phyloP scores from a whole-genome alignment of 1,140 invertebrate species.

The Pseudachorutes palmiensis region DNA sequence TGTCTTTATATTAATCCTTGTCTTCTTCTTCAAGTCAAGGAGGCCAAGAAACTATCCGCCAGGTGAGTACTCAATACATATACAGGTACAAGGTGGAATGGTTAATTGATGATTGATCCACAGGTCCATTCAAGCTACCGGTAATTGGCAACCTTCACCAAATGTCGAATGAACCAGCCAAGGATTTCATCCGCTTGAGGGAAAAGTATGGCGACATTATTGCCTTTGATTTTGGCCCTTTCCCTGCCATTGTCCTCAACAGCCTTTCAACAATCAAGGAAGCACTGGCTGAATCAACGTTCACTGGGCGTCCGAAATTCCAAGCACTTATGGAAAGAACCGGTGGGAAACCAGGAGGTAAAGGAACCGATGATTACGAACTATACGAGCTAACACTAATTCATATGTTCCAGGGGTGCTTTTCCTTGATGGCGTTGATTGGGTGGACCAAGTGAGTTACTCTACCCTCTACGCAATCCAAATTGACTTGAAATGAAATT shows the following conservation, averaged over 20 bases:
- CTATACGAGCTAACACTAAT: neutral
- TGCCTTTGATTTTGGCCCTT: neutral
- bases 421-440: conserved; percentile 8
- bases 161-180: neutral
- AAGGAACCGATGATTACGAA: neutral
- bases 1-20: neutral
- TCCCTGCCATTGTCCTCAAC: conserved; percentile 6
- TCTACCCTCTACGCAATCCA: no score
- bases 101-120: neutral
- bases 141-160: conserved; percentile 7
- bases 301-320: conserved; percentile 1
- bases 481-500: neutral
- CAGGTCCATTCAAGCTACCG: conserved; percentile 4
- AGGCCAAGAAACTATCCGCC: conserved; percentile 10
- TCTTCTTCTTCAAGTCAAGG: neutral
- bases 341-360: neutral
- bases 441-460: conserved; percentile 11
- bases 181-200: neutral
- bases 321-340: neutral
- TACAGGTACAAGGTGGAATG: no score
- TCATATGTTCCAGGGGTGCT: neutral
- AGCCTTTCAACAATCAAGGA: neutral
- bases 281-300: neutral
- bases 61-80: neutral
- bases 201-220: neutral